Percentiles rank a stretch among this genome's conserved stretches.
These are phyloP conservation scores for Autographa gamma DNA, from an alignment of 2,888 invertebrate genomes.

Conservation along the genomic window DNA sequence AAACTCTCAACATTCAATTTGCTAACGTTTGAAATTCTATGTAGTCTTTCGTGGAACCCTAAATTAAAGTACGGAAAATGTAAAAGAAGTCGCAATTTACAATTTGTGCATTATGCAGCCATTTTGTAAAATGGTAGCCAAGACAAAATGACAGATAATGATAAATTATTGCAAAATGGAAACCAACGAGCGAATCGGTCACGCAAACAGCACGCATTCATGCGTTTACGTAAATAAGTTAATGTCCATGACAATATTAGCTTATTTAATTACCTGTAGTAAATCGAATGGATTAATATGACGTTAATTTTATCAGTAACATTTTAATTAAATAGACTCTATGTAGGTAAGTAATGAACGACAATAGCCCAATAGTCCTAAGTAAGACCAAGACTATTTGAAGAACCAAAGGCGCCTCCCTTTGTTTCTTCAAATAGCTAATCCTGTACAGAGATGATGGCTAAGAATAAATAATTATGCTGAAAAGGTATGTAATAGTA, in stretches of 20 bases:
- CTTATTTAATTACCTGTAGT: constrained; percentile 35
- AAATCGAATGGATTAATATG: constrained; percentile 21
- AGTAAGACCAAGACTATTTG: too few species aligned
- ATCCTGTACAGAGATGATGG: too few species aligned
- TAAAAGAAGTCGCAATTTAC: constrained; percentile 24
- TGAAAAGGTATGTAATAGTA: too few species aligned
- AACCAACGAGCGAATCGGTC: constrained; percentile 51
- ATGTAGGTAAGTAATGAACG: too few species aligned
- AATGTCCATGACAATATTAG: constrained; percentile 44
- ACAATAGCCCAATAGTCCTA: too few species aligned
- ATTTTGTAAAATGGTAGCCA: constrained; percentile 24
- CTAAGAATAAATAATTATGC: too few species aligned
- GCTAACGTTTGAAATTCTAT: constrained; percentile 8
- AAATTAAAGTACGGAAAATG: constrained; percentile 20
- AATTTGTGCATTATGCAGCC: constrained; percentile 30
- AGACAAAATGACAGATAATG: constrained; percentile 45
- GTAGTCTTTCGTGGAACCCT: constrained; percentile 10
- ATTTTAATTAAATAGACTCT: background rate
- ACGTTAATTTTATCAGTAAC: constrained; percentile 18
- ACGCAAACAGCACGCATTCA: constrained; percentile 42
- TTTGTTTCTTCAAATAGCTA: too few species aligned
- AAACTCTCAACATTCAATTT: constrained; percentile 9
- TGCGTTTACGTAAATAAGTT: constrained; percentile 31
- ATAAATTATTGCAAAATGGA: constrained; percentile 29
- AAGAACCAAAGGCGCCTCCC: too few species aligned